phyloP scores from a whole-genome alignment of 2,797 vertebrate genomes.

The Mycteria americana region DNA sequence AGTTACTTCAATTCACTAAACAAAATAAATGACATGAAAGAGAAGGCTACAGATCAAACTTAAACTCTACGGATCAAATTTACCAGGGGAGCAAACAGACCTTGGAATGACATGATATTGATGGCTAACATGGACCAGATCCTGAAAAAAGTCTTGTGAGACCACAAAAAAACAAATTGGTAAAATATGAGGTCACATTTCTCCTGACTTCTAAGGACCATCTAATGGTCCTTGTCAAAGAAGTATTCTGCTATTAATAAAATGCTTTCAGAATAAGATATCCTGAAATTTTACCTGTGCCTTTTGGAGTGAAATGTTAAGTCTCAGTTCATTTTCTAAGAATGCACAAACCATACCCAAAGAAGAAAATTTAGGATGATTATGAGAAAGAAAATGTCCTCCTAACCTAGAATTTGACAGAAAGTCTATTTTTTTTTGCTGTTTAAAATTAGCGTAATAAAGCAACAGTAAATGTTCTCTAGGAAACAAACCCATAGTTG shows the following conservation, averaged over 20 bases:
- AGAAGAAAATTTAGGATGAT: not conserved
- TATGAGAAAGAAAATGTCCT: not conserved
- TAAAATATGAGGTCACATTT: not conserved
- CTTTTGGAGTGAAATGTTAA: not conserved
- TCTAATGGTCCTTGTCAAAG: not conserved
- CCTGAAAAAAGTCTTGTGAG: not conserved
- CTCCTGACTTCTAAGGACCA: not conserved
- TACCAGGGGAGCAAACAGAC: not conserved
- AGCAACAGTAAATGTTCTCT: not conserved
- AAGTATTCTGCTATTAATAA: not conserved
- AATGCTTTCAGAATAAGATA: not conserved
- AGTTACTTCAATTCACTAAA: not conserved
- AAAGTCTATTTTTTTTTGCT: not conserved
- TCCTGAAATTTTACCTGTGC: not conserved
- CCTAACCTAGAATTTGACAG: not conserved
- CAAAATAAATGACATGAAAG: not conserved
- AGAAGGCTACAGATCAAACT: not conserved
- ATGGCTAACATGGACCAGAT: not conserved
- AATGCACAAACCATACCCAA: not conserved
- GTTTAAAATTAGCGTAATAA: not conserved
- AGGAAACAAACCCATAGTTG: not conserved
- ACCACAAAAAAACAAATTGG: not conserved
- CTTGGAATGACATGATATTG: not conserved
- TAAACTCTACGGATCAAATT: not conserved
- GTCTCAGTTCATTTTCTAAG: not conserved